Conservation (phyloP, 2,888 invertebrate genomes). For the Osedax frankpressi region DNA sequence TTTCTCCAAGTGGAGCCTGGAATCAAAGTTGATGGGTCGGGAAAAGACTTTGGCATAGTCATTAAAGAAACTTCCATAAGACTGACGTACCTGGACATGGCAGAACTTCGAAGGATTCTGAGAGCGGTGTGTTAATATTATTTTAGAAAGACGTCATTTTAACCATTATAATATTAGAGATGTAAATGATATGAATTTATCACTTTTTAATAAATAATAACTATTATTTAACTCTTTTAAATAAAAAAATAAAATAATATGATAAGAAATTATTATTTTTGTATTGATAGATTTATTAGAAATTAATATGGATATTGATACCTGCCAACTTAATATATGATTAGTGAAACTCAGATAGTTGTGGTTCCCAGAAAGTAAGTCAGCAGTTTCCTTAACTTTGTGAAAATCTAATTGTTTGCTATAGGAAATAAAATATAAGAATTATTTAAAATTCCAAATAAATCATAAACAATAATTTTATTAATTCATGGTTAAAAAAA, state of each 20-base stretch:
- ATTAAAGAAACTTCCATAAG: background rate
- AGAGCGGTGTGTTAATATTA: background rate
- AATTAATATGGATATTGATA: no score
- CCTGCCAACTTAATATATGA: background rate
- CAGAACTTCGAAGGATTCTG: background rate
- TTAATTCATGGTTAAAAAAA: no score
- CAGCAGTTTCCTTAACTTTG: conserved; percentile 17
- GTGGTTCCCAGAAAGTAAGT: conserved; percentile 22
- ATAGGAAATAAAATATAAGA: background rate
- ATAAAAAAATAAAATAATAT: no score
- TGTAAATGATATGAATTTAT: no score
- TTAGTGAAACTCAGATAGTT: conserved; percentile 25
- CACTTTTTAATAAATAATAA: no score
- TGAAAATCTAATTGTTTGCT: background rate
- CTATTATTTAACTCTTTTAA: no score
- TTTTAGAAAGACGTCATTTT: background rate
- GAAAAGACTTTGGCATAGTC: background rate
- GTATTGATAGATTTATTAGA: no score
- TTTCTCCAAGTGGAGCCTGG: background rate
- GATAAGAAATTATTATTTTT: no score
- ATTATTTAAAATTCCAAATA: no score
- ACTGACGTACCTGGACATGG: background rate
- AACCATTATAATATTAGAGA: background rate
- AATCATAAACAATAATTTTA: no score
- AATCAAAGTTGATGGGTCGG: background rate